Conservation (phyloP, 2,113 vertebrate species). For the Dasyornis broadbenti region DNA sequence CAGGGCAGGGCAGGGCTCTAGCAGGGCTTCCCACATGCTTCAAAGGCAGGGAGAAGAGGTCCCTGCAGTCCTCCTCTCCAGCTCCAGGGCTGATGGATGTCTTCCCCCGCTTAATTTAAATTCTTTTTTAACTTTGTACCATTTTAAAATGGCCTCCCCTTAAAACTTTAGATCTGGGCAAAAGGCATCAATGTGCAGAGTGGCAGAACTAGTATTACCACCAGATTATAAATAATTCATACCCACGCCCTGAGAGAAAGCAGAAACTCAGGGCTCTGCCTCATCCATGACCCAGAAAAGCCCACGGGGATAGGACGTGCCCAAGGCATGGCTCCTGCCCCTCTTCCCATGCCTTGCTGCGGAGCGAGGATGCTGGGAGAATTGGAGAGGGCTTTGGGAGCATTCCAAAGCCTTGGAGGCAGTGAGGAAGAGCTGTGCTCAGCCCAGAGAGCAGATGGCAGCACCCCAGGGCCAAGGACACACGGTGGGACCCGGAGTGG, state of each 20-base stretch:
- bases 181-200: not conserved
- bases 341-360: not conserved
- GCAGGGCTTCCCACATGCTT: fast-evolving
- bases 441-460: not conserved
- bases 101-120: not conserved
- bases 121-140: not conserved
- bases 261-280: not conserved
- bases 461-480: not conserved
- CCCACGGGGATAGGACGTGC: not conserved
- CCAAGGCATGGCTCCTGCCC: not conserved
- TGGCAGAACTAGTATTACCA: slow-evolving; percentile 11
- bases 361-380: not conserved
- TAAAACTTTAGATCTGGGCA: not conserved
- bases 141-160: not conserved
- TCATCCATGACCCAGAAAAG: slow-evolving; percentile 14
- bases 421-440: not conserved
- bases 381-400: not conserved
- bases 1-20: not conserved
- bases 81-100: not conserved
- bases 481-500: fast-evolving
- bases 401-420: not conserved
- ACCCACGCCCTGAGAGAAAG: not conserved
- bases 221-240: slow-evolving; percentile 18
- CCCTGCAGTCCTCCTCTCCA: not conserved
- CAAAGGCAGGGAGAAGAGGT: not conserved